Base-by-base conservation (phyloP, 2,797 vertebrate species). In the Crocidura indochinensis region DNA sequence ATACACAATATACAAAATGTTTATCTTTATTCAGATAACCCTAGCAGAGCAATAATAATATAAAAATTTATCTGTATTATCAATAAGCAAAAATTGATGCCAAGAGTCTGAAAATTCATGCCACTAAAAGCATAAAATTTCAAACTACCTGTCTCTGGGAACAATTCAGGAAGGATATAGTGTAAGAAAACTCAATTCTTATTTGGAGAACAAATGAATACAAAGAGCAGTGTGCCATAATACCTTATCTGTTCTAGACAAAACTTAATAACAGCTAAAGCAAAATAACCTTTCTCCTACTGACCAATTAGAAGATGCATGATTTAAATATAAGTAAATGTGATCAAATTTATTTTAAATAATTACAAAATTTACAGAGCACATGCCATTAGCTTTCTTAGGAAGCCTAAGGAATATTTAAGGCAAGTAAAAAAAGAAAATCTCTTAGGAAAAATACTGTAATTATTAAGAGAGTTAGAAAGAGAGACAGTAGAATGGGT, bases 221-320 rank as follows among this genome's bases (percentile, higher is more conserved):
- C 44, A 90, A 94, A 93, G 74, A 91, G 81, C 82, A 91, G 73
- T 62, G 93, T 93, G 88, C 93, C 67, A 69, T 19, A 85, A 10
- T 60, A 68, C 10, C 86, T 94, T 46, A 88, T 78, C 47, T 91
- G 65, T 69, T 94, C 76, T 91, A 90, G 76, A 89, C 73, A 95
- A 87, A 67, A 3, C 26, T 91, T 95, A 80, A 93, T 49, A 90
- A 64, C 75, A 83, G 47, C 83, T 74, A 2, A 88, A 72, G 38
- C 38, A 95, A 94, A 44, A 68, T 72, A 69, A 29, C 26, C 87
- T 69, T 7, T 31, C 15, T 15, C 69, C 74, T 38, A 38, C 5
- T 17, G 51, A 87, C 67, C 67, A 94, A 74, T 44, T 71, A 65
- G 64, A 65, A n/a, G 26, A 65, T 27, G 27, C 67, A 60, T 7